Percentiles rank a stretch among this genome's conserved stretches.
Conservation (phyloP, 2,888 invertebrate genomes). For the Acleris emargana region DNA sequence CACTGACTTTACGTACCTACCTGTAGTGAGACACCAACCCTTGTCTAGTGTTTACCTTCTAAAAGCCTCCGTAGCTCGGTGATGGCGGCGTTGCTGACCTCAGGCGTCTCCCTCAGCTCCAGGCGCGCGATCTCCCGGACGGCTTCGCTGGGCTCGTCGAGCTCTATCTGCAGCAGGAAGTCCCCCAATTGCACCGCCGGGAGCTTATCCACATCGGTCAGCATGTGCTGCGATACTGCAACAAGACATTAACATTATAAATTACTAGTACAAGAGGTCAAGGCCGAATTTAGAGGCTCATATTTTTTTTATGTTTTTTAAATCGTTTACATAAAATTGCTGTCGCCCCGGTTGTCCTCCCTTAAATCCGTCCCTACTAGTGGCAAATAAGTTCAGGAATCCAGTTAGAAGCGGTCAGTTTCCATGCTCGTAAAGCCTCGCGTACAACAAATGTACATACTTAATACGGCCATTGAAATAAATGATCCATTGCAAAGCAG, state of each 20-base stretch:
- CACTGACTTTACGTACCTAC: neutral
- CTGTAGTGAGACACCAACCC: neutral
- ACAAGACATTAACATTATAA: constrained; percentile 43
- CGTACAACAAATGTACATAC: too few species aligned
- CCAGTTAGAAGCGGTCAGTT: too few species aligned
- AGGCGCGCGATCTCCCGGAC: constrained; percentile 86
- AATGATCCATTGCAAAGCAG: too few species aligned
- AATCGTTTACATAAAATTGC: too few species aligned
- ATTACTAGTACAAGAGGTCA: neutral
- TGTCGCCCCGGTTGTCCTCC: too few species aligned
- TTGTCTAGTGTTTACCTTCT: constrained; percentile 75
- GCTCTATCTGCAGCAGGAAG: constrained; percentile 87
- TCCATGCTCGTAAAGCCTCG: too few species aligned
- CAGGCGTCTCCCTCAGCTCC: constrained; percentile 87
- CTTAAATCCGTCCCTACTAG: too few species aligned
- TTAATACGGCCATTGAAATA: too few species aligned
- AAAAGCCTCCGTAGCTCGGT: constrained; percentile 84
- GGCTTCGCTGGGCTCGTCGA: constrained; percentile 85
- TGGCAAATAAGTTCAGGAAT: too few species aligned
- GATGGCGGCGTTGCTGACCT: constrained; percentile 82
- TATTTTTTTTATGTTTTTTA: too few species aligned
- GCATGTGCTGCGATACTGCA: constrained; percentile 88
- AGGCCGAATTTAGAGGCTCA: neutral
- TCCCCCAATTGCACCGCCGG: constrained; percentile 88
- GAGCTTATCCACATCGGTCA: constrained; percentile 87